Evolutionary conservation across 2,113 vertebrate genomes (phyloP).

Genomic region (Clupea harengus): DNA sequence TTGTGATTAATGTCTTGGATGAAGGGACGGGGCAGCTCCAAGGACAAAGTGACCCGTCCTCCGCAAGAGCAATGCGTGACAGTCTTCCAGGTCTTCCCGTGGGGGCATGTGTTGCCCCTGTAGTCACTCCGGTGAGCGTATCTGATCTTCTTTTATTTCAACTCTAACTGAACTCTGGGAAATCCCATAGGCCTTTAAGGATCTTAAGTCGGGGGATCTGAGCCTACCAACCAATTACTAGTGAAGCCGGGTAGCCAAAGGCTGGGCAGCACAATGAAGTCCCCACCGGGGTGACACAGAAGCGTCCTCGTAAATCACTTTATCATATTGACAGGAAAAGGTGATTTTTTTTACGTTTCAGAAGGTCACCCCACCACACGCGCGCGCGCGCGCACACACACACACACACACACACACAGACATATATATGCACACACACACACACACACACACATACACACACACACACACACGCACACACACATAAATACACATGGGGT

Average conservation of each 20-base stretch:
- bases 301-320: neutral
- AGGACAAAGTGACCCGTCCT: neutral
- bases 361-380: conserved; percentile 3
- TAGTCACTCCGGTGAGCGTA: neutral
- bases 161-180: conserved; percentile 5
- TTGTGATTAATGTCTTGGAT: neutral
- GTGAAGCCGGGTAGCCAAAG: neutral
- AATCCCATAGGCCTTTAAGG: conserved; percentile 17
- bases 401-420: conserved; percentile 26
- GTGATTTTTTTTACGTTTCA: neutral
- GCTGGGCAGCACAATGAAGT: neutral
- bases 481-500: conserved; percentile 12
- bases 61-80: neutral
- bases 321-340: conserved; percentile 2
- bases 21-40: neutral
- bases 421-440: conserved; percentile 2
- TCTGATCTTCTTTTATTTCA: conserved; percentile 11
- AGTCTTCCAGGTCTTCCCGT: neutral
- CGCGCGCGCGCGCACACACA: conserved; percentile 21
- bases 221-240: neutral
- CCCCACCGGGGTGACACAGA: neutral
- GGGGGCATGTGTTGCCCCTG: neutral
- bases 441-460: neutral
- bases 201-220: neutral
- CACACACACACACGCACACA: conserved; percentile 29